Evolutionary conservation across 1,140 invertebrate species (phyloP).

Genomic region (Monomorium pharaonis): DNA sequence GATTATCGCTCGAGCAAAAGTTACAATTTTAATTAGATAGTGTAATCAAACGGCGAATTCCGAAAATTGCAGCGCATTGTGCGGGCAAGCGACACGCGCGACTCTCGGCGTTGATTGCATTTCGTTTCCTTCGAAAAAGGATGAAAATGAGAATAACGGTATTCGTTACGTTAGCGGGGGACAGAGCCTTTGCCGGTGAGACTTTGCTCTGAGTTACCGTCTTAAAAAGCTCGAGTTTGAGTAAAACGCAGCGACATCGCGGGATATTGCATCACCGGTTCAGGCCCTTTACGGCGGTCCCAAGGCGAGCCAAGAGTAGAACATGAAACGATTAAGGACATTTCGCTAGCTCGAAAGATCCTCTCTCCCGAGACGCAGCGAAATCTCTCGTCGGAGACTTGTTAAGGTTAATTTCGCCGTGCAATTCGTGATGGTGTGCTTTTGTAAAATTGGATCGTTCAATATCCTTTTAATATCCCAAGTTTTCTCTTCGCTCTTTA

Average conservation of each 20-base stretch:
- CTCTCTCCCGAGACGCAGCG: slow-evolving; percentile 5
- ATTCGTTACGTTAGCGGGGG: neutral
- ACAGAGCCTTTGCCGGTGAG: neutral
- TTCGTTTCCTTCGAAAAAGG: neutral
- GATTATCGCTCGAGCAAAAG: neutral
- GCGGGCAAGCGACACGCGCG: neutral
- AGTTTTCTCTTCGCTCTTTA: neutral
- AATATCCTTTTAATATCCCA: slow-evolving; percentile 7
- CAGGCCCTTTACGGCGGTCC: slow-evolving; percentile 29
- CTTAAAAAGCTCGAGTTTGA: slow-evolving; percentile 45
- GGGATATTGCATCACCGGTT: slow-evolving; percentile 53
- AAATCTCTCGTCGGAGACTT: slow-evolving; percentile 43
- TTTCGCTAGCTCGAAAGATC: slow-evolving; percentile 38
- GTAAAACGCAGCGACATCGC: slow-evolving; percentile 30
- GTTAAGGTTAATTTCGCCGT: slow-evolving; percentile 39
- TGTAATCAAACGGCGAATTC: neutral
- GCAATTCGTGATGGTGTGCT: slow-evolving; percentile 24
- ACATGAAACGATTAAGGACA: slow-evolving; percentile 51
- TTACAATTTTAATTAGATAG: neutral
- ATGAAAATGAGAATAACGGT: slow-evolving; percentile 4
- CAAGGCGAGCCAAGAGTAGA: slow-evolving; percentile 29
- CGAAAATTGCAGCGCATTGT: neutral
- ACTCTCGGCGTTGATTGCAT: neutral
- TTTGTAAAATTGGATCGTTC: slow-evolving; percentile 36
- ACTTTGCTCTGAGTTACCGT: slow-evolving; percentile 18